A percentile compares a stretch with the other conserved stretches of the same genome.
phyloP scores from a whole-genome alignment of 2,888 invertebrate genomes.

The Dolichopus griseipennis region DNA sequence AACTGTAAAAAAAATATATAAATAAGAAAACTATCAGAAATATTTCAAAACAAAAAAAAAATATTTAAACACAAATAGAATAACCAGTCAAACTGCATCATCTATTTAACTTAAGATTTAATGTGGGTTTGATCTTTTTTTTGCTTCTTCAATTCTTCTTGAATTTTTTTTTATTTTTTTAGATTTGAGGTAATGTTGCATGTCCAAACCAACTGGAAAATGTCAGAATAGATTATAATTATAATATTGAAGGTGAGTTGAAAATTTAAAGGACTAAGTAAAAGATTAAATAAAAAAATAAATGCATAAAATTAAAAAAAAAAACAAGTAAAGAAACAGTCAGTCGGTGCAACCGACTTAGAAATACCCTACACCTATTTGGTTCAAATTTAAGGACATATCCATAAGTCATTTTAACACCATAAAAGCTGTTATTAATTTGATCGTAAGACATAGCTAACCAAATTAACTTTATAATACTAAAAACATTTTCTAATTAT shows the following conservation, averaged over 20 bases:
- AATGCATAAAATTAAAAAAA: no score
- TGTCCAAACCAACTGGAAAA: neutral
- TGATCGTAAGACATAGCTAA: no score
- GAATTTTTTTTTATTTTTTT: neutral
- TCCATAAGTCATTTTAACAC: no score
- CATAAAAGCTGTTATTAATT: no score
- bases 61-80: neutral
- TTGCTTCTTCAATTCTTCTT: no score
- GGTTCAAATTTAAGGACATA: no score
- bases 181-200: constrained; percentile 1
- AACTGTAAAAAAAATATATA: neutral
- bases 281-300: neutral
- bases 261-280: neutral
- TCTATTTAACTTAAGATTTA: neutral
- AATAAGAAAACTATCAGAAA: neutral
- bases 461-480: no score
- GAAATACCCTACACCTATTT: no score
- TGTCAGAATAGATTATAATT: constrained; percentile 1
- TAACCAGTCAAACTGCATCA: constrained; percentile 3
- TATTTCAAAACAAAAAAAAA: neutral
- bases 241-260: neutral
- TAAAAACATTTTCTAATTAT: no score
- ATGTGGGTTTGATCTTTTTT: neutral
- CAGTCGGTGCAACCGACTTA: no score
- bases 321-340: no score